Conservation (phyloP, 2,797 vertebrate species). For the Onychomys torridus region DNA sequence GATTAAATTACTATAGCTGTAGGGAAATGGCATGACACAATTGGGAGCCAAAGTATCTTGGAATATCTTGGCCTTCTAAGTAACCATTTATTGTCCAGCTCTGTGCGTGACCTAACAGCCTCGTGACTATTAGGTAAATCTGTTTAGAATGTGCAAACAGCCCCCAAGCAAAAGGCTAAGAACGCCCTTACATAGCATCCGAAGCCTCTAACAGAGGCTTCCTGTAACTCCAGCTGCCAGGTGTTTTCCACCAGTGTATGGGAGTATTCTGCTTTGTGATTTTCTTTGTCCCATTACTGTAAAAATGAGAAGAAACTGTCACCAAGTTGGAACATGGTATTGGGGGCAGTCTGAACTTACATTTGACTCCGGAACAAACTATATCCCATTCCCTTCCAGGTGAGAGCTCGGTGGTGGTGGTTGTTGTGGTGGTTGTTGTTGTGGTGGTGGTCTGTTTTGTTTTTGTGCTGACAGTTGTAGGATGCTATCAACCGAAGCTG, state of each 20-base stretch:
- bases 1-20: not conserved
- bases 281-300: not conserved
- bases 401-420: not conserved
- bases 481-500: not conserved
- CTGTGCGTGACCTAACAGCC: not conserved
- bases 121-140: not conserved
- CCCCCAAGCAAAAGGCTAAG: not conserved
- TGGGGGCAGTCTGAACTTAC: not conserved
- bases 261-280: not conserved
- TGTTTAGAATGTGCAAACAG: not conserved
- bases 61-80: not conserved
- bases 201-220: not conserved
- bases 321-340: not conserved
- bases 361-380: not conserved
- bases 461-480: not conserved
- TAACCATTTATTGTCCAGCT: not conserved
- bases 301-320: not conserved
- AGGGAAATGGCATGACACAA: too few relatives aligned
- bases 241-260: not conserved
- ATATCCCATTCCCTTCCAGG: not conserved
- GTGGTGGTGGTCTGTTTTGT: not conserved
- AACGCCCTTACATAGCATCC: not conserved
- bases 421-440: not conserved
- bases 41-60: not conserved
- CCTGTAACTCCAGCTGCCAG: not conserved